A percentile compares a stretch with the other conserved stretches of the same genome.
phyloP scores from a whole-genome alignment of 2,113 vertebrate species.

The Meriones unguiculatus region DNA sequence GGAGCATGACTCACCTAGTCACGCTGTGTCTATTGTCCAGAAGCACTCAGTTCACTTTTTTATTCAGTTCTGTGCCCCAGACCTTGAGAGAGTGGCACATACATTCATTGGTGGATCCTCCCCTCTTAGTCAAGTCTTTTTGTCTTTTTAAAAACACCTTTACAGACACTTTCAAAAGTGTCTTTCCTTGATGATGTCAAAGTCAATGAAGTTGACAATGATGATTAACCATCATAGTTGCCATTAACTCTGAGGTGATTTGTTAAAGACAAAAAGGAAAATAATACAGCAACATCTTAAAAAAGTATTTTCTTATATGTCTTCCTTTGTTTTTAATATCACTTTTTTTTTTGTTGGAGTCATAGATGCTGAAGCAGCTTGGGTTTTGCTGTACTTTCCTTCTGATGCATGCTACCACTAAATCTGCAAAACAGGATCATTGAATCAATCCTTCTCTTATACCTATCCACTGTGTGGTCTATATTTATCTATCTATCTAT shows the following conservation, averaged over 20 bases:
- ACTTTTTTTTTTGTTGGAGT: neutral
- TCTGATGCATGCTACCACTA: neutral
- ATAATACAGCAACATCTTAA: neutral
- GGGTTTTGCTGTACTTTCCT: neutral
- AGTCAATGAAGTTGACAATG: neutral
- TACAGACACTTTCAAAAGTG: neutral
- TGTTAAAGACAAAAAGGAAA: neutral
- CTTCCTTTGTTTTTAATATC: neutral
- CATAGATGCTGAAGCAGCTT: neutral
- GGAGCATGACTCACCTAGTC: neutral
- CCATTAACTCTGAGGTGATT: neutral
- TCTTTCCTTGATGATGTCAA: neutral
- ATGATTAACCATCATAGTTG: neutral
- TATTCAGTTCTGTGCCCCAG: neutral
- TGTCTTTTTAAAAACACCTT: neutral
- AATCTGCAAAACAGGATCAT: neutral
- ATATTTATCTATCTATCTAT: neutral
- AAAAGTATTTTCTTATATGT: neutral
- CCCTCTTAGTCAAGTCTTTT: too few species aligned
- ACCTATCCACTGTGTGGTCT: neutral
- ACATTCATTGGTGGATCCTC: neutral
- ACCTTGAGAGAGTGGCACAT: fast-evolving
- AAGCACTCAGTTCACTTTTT: neutral
- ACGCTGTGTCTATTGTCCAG: neutral
- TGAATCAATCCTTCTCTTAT: too few species aligned